Conservation (phyloP, 2,797 vertebrate genomes). For the Microctenopoma lineatum region DNA sequence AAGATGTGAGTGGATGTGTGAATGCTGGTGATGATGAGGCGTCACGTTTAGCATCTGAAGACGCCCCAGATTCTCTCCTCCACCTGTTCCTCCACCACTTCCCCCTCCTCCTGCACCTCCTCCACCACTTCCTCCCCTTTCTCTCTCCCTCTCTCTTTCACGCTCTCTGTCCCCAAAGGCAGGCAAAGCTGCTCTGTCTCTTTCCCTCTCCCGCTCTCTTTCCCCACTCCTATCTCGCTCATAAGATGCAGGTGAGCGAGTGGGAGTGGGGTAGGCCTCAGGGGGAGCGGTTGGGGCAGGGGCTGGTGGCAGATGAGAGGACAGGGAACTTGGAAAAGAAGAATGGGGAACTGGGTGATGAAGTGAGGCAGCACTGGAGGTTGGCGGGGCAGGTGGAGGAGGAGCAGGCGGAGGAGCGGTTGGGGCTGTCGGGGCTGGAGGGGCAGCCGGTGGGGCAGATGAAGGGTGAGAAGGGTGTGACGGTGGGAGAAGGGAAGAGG, state of each 20-base stretch:
- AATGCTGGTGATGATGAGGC: conserved; percentile 99
- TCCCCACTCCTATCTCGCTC: conserved; percentile 83
- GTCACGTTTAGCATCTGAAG: conserved; percentile 99
- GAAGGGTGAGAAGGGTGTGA: conserved; percentile 79
- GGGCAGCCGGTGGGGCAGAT: conserved; percentile 80
- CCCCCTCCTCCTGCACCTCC: conserved; percentile 39
- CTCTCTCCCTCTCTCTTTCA: conserved; percentile 88
- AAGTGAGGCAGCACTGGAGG: conserved; percentile 76
- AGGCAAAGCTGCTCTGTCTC: conserved; percentile 77
- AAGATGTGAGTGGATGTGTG: conserved; percentile 99
- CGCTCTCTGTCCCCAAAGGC: conserved; percentile 76
- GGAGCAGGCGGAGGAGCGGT: conserved; percentile 80
- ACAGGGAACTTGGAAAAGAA: conserved; percentile 77
- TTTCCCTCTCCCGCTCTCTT: conserved; percentile 79
- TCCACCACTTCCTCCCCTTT: conserved; percentile 76
- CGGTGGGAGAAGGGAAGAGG: conserved; percentile 79
- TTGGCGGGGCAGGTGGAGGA: conserved; percentile 70
- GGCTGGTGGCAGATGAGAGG: conserved; percentile 76
- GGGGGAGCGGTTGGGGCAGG: conserved; percentile 74
- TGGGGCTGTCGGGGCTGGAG: conserved; percentile 78
- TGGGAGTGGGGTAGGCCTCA: conserved; percentile 79
- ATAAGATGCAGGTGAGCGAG: conserved; percentile 79
- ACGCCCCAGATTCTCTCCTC: conserved; percentile 93
- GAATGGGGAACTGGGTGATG: conserved; percentile 82
- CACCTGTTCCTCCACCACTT: conserved; percentile 77